phyloP scores from a whole-genome alignment of 2,797 vertebrate species.

The Alfaro cultratus region DNA sequence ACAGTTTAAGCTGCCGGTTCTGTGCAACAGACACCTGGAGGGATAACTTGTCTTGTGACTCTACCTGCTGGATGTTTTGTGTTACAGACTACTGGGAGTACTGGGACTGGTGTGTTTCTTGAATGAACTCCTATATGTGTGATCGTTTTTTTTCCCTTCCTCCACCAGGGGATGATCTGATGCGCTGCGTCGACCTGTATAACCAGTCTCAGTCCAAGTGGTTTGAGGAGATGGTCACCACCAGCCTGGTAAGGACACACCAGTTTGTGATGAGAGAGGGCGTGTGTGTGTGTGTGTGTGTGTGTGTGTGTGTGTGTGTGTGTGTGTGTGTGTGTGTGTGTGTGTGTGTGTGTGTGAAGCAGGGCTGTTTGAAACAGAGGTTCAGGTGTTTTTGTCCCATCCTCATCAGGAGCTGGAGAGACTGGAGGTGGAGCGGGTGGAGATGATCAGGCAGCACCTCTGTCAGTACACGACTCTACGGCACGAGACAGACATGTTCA shows the following conservation, averaged over 20 bases:
- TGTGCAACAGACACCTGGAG: not conserved
- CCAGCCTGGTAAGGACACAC: slow-evolving; percentile 87
- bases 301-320: too few species aligned
- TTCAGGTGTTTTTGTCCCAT: not conserved
- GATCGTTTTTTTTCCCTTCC: not conserved
- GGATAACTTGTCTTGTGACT: not conserved
- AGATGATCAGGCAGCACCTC: slow-evolving; percentile 95
- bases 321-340: too few species aligned
- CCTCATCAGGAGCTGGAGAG: slow-evolving; percentile 91
- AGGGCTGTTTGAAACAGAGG: not conserved
- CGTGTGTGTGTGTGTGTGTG: too few species aligned
- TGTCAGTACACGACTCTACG: slow-evolving; percentile 96
- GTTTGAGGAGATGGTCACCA: slow-evolving; percentile 99
- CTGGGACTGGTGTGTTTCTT: not conserved
- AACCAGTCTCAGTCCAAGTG: slow-evolving; percentile 98
- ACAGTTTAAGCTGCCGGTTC: not conserved
- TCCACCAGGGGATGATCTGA: slow-evolving; percentile 92
- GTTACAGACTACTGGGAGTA: not conserved
- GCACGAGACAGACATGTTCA: slow-evolving; percentile 99
- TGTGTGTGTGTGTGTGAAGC: too few species aligned
- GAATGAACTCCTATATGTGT: not conserved
- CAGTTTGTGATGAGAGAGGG: not conserved
- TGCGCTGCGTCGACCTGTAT: slow-evolving; percentile 97
- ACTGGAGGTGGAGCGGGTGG: slow-evolving; percentile 94
- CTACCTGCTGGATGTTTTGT: slow-evolving; percentile 43